These are phyloP conservation scores for Drosophila pseudoobscura DNA, from an alignment of 1,140 invertebrate species.

Conservation along the genomic window DNA sequence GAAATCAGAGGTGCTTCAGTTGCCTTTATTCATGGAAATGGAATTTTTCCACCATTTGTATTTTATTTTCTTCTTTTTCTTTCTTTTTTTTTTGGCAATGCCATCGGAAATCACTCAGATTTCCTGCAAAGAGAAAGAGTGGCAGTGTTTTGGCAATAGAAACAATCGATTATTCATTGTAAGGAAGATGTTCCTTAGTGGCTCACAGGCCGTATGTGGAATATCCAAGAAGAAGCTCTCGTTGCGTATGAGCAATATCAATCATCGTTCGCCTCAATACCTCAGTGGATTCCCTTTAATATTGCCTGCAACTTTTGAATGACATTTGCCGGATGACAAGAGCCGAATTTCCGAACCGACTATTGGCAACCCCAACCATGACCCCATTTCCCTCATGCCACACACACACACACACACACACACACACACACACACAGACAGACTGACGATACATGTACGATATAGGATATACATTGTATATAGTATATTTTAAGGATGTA, in stretches of 20 bases:
- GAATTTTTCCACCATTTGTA: too few relatives aligned
- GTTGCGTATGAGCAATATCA: not conserved
- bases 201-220: not conserved
- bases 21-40: too few relatives aligned
- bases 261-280: not conserved
- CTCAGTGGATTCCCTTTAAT: not conserved
- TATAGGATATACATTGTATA: not conserved
- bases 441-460: not conserved
- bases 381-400: conserved; percentile 34
- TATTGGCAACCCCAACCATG: conserved; percentile 57
- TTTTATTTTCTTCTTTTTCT: too few relatives aligned
- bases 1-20: too few relatives aligned
- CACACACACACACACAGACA: too few relatives aligned
- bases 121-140: too few relatives aligned
- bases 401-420: not conserved
- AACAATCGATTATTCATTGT: not conserved
- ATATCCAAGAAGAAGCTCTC: not conserved
- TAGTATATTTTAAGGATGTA: conserved; percentile 9
- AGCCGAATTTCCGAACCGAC: conserved; percentile 5
- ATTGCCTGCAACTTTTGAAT: not conserved
- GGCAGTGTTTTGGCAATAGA: too few relatives aligned
- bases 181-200: not conserved
- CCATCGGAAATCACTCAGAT: too few relatives aligned
- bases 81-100: too few relatives aligned
- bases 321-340: conserved; percentile 21